Conservation (phyloP, 2,797 vertebrate species). For the Takifugu rubripes region DNA sequence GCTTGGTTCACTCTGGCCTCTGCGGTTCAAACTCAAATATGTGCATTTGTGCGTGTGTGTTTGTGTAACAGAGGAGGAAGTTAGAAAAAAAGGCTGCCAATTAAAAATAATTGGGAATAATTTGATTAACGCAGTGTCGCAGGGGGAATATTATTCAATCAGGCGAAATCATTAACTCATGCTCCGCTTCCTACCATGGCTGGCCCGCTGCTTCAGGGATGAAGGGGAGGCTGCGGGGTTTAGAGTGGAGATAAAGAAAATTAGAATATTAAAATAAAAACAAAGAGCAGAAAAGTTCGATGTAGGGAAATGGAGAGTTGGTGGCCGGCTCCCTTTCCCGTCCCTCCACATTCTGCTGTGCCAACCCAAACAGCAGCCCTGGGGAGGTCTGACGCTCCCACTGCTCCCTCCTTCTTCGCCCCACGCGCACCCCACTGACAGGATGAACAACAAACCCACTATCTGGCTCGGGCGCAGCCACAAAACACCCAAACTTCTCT, state of each 20-base stretch:
- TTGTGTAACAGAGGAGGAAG: slow-evolving; percentile 52
- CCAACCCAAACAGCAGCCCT: slow-evolving; percentile 69
- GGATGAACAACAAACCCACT: slow-evolving; percentile 66
- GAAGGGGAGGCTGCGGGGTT: slow-evolving; percentile 3
- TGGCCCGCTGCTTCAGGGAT: slow-evolving; percentile 33
- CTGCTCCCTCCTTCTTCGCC: slow-evolving; percentile 39
- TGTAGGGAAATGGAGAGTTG: slow-evolving; percentile 35
- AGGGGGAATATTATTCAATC: slow-evolving; percentile 68
- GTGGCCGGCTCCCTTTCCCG: slow-evolving; percentile 65
- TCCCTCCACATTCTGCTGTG: slow-evolving; percentile 57
- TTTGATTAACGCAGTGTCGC: slow-evolving; percentile 66
- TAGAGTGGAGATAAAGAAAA: slow-evolving; percentile 29
- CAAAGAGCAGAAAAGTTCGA: slow-evolving; percentile 50
- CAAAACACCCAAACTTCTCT: slow-evolving; percentile 19
- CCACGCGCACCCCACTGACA: slow-evolving; percentile 56
- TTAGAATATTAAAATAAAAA: slow-evolving; percentile 21
- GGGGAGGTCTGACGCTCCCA: slow-evolving; percentile 60
- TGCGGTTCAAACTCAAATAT: slow-evolving; percentile 22
- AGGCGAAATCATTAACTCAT: slow-evolving; percentile 60
- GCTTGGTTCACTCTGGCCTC: slow-evolving; percentile 36
- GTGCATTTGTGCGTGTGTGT: slow-evolving; percentile 30
- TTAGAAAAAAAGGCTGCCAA: slow-evolving; percentile 49
- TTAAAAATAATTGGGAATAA: slow-evolving; percentile 75
- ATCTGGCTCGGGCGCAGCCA: slow-evolving; percentile 33
- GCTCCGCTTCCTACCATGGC: slow-evolving; percentile 52